These are phyloP conservation scores for Corynorhinus townsendii DNA, from an alignment of 2,113 vertebrate genomes.

Conservation along the genomic window DNA sequence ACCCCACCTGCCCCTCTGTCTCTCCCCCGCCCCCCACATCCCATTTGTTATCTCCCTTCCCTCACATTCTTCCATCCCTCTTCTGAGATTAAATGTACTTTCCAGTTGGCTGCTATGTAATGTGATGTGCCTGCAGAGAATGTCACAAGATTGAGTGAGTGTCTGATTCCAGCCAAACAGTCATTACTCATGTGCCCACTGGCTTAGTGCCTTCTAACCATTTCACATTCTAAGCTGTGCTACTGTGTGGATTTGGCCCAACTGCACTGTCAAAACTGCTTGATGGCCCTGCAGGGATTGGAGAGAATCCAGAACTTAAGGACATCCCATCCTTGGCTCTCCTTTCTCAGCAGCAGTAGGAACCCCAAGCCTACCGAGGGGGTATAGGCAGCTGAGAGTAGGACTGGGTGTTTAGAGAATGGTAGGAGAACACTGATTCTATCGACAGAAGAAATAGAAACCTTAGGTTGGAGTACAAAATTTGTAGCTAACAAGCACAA, in stretches of 20 bases:
- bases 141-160: not conserved
- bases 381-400: not conserved
- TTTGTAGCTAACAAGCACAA: not conserved
- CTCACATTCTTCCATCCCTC: not conserved
- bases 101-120: not conserved
- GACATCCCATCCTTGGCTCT: not conserved
- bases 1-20: not conserved
- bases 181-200: not conserved
- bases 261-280: not conserved
- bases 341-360: not conserved
- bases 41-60: not conserved
- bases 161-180: not conserved
- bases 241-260: not conserved
- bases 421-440: not conserved
- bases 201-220: not conserved
- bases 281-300: not conserved
- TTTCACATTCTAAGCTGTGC: not conserved
- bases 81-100: not conserved
- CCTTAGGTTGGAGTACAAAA: not conserved
- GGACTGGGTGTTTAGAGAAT: not conserved
- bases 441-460: not conserved
- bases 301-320: constrained; percentile 28
- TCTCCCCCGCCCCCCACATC: not conserved
- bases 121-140: not conserved
- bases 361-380: not conserved